Conservation (phyloP, 2,888 invertebrate species). For the Cantharis nigra region DNA sequence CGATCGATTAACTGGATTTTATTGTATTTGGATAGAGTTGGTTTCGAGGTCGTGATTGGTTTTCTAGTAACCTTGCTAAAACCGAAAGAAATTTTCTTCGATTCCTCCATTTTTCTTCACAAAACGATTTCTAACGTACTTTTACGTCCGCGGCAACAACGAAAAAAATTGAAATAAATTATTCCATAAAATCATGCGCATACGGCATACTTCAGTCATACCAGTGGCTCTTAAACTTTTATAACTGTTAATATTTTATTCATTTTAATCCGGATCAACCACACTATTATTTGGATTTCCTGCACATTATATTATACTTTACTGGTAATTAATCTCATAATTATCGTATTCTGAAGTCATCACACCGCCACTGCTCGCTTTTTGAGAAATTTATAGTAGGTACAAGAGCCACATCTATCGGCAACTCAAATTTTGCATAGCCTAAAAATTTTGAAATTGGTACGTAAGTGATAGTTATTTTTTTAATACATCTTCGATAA, state of each 20-base stretch:
- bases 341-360: no score
- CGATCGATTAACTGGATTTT: slow-evolving; percentile 75
- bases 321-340: no score
- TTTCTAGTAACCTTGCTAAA: slow-evolving; percentile 73
- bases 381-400: not conserved
- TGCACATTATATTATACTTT: no score
- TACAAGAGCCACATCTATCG: not conserved
- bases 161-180: no score
- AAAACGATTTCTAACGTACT: not conserved
- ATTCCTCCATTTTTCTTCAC: slow-evolving; percentile 51
- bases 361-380: no score
- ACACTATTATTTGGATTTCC: no score
- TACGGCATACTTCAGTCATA: no score
- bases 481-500: slow-evolving; percentile 49
- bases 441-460: not conserved
- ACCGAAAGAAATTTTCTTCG: slow-evolving; percentile 80
- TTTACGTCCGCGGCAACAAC: no score
- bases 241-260: no score
- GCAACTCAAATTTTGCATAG: not conserved
- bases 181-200: no score
- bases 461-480: not conserved
- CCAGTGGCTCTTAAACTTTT: no score
- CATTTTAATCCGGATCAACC: no score
- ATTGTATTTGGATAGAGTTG: slow-evolving; percentile 57
- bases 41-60: slow-evolving; percentile 51